Base-by-base conservation (phyloP, 2,113 vertebrate species). In the Pristiophorus japonicus region DNA sequence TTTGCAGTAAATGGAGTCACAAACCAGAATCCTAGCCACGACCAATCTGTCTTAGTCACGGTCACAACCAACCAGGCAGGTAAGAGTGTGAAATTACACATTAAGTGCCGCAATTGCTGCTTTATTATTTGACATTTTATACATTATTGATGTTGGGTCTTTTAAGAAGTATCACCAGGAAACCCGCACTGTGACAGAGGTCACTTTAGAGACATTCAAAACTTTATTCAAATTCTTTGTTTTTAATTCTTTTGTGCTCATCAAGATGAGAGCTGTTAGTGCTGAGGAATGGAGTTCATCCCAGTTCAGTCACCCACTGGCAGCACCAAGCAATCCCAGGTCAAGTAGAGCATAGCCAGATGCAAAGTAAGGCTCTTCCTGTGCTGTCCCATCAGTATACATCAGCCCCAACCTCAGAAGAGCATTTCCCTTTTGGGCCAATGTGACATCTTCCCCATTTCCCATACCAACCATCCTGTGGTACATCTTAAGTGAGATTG, bases 31-130 rank as follows among this genome's bases (percentile, higher is more conserved):
- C 99, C 99, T 0, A 98, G 97, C 95, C 98, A 98, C 0, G 99
- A 99, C 94, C 99, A 99, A 96, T 98, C 99, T 0, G 98, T 99
- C 66, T 99, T 98, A 0, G 99, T 99, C 96, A 99, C 98, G 0
- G 98, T 99, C 96, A 99, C 99, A 73, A 99, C 99, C 95, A 99
- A 99, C 97, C 99, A 99, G 97, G 99, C 99, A 38, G 99, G 99
- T 99, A 98, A 98, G 98, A 96, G 34, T 38, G 0, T 73, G 81
- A 67, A n/a, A 94, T 27, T 65, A 30, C 63, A 67, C 24, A 45
- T 45, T 92, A 65, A 63, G 2, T 70, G 24, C 24, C 12, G 51
- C 30, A 85, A 30, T 88, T 85, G 38, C 3, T 34, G 45, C 85
- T 34, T 16, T 34, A 22, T 51, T n/a, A 45, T 84, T 65, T n/a